Conservation (phyloP, 2,888 invertebrate genomes). For the Caprella mutica region DNA sequence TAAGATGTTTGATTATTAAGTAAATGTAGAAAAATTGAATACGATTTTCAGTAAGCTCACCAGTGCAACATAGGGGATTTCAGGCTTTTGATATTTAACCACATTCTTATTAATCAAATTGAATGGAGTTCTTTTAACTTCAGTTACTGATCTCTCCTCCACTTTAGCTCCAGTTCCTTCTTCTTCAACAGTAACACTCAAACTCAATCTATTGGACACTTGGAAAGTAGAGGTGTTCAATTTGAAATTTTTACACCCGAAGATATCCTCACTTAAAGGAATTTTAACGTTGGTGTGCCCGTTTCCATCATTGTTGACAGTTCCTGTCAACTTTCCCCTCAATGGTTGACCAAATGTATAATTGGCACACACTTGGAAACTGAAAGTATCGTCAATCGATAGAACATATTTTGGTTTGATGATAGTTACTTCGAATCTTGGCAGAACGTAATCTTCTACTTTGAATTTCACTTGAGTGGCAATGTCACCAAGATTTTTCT, state of each 20-base stretch:
- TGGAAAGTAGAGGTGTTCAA: too few species aligned
- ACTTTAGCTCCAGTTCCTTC: conserved; percentile 48
- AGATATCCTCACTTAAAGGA: too few species aligned
- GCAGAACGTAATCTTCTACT: conserved; percentile 50
- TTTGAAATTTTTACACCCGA: too few species aligned
- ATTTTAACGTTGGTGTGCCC: conserved; percentile 1
- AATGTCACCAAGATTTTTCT: background rate
- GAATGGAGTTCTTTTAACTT: too few species aligned
- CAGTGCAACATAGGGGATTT: too few species aligned
- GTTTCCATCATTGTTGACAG: conserved; percentile 8
- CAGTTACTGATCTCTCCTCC: background rate
- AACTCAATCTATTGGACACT: conserved; percentile 22
- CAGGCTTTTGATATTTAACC: too few species aligned
- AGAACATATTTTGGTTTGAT: conserved; percentile 43
- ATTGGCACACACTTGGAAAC: conserved; percentile 47
- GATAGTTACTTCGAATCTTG: conserved; percentile 51
- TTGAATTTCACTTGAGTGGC: conserved; percentile 39
- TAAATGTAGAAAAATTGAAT: too few species aligned
- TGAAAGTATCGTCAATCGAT: conserved; percentile 42
- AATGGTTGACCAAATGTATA: conserved; percentile 32
- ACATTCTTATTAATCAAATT: too few species aligned
- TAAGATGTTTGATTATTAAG: too few species aligned
- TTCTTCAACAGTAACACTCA: conserved; percentile 46
- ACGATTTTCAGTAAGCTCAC: too few species aligned
- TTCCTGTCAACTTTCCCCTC: conserved; percentile 18